Evolutionary conservation across 2,888 invertebrate species (phyloP), one percentile per base, ranked within the genome.

Genomic region (Sepioteuthis lessoniana): DNA sequence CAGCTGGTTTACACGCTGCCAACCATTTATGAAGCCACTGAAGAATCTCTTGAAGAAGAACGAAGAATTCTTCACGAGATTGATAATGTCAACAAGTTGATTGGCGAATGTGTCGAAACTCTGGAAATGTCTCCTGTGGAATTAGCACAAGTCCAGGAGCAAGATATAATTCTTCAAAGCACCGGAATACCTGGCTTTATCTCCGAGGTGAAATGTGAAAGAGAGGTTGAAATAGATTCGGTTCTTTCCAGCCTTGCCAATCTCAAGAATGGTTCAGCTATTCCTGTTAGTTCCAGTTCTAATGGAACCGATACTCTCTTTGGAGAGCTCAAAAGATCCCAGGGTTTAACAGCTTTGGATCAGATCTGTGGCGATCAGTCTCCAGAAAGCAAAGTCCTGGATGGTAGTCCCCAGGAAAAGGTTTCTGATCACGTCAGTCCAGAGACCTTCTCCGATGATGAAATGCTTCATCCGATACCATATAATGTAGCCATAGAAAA

Each of bases 11-110:
- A 76, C 19, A 76, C 92, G 28, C 92, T 92, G 7, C 92, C 92
- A n/a, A 92, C 92, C 8, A 92, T 92, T 92, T 92, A 92, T 31
- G 92, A 92, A 92, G 92, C 47, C 21, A 92, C 92, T 92, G 92
- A 92, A 46, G 92, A 92, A 38, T 19, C 46, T 21, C n/a, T 35
- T n/a, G 92, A 92, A 46, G 92, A 38, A 47, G 42, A 42, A 47
- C 46, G 31, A n/a, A 92, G 42, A 42, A 92, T 47, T n/a, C 42
- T 47, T 92, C 46, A 31, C 46, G 92, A 92, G n/a, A 47, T 92
- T 47, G n/a, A 92, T 19, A 31, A 47, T 47, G n/a, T 92, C 5
- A 47, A 92, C 31, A n/a, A n/a, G 16, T 19, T 47, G 13, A 47
- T 42, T 31, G 42, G 47, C 10, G 46, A 92, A 47, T 92, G 92